A percentile compares a stretch with the other conserved stretches of the same genome.
Evolutionary conservation across 2,888 invertebrate species (phyloP).

Genomic region (Pheosia gnoma): DNA sequence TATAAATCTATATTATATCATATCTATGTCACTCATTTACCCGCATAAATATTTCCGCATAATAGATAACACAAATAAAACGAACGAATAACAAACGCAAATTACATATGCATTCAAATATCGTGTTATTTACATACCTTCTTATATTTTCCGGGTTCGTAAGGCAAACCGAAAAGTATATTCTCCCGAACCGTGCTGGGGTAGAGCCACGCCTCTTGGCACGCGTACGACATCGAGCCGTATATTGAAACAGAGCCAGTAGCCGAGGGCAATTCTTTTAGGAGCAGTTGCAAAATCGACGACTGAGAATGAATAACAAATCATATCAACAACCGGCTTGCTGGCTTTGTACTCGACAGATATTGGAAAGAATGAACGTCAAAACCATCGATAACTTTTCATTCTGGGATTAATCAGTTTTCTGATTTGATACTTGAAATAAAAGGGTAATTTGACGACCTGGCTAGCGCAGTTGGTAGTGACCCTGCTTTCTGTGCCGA

Average conservation of each 20-base stretch:
- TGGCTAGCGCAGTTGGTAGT: no score
- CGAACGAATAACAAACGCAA: conserved; percentile 22
- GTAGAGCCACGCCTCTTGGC: conserved; percentile 94
- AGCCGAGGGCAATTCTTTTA: conserved; percentile 88
- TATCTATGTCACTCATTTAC: conserved; percentile 20
- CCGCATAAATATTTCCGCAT: conserved; percentile 16
- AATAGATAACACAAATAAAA: conserved; percentile 27
- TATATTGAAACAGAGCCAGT: conserved; percentile 86
- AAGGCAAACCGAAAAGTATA: conserved; percentile 91
- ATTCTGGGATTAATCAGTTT: neutral
- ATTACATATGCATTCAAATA: conserved; percentile 28
- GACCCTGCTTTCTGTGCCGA: no score
- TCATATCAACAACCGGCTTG: conserved; percentile 23
- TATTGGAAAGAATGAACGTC: conserved; percentile 1
- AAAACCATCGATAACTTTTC: neutral
- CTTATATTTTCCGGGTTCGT: conserved; percentile 84
- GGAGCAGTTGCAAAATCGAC: conserved; percentile 86
- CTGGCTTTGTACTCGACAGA: neutral
- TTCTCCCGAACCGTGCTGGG: conserved; percentile 91
- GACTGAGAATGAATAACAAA: conserved; percentile 69
- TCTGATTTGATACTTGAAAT: neutral
- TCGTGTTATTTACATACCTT: conserved; percentile 55
- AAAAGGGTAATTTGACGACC: no score
- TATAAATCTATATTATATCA: neutral
- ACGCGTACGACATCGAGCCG: conserved; percentile 88